A percentile compares a stretch with the other conserved stretches of the same genome.
Evolutionary conservation across 2,113 vertebrate species (phyloP).

Genomic region (Peromyscus leucopus): DNA sequence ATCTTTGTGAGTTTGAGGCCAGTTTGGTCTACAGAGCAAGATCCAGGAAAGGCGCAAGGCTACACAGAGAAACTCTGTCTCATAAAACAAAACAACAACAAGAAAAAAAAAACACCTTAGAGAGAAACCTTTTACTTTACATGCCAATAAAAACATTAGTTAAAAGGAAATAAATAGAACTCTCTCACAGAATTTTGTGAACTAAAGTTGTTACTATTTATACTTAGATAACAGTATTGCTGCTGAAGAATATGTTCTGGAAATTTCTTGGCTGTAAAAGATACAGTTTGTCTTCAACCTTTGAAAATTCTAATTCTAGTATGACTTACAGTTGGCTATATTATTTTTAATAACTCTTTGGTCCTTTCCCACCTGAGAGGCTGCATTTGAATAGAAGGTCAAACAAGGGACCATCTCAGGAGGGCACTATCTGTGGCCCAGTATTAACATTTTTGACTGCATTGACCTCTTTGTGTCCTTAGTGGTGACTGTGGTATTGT

Average conservation of each 20-base stretch:
- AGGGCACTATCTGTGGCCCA: background rate
- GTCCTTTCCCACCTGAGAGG: background rate
- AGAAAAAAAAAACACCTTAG: no score
- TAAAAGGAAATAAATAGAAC: background rate
- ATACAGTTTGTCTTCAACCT: background rate
- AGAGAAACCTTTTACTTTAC: background rate
- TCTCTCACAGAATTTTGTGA: background rate
- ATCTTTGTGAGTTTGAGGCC: no score
- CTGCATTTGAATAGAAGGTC: background rate
- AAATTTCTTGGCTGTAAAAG: constrained; percentile 7
- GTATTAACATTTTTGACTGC: background rate
- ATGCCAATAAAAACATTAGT: background rate
- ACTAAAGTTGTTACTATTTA: background rate
- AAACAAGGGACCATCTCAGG: background rate
- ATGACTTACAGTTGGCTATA: background rate
- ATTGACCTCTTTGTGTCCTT: background rate
- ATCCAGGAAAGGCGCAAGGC: no score
- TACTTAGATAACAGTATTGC: constrained; percentile 25
- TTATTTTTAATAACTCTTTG: background rate
- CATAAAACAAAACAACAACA: no score
- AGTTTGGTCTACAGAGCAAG: no score
- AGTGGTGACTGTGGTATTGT: background rate
- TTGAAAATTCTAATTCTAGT: background rate
- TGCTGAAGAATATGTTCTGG: background rate
- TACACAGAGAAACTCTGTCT: no score